Conservation (phyloP, 1,140 invertebrate genomes). For the Drosophila insularis region DNA sequence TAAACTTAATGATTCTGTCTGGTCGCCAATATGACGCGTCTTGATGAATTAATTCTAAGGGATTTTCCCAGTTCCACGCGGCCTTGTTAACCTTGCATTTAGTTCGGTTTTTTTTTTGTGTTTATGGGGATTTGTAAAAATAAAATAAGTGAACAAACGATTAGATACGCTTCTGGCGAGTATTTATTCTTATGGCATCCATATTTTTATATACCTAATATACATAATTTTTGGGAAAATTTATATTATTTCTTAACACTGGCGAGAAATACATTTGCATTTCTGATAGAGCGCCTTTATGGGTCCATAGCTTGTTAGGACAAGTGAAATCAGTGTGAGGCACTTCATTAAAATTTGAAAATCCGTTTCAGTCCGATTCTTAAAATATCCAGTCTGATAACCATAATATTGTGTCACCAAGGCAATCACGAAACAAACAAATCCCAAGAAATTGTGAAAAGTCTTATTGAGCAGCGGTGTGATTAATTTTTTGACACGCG, state of each 20-base stretch:
- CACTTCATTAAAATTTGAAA: constrained; percentile 65
- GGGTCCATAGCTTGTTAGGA: constrained; percentile 64
- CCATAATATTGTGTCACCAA: constrained; percentile 74
- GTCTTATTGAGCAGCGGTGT: constrained; percentile 70
- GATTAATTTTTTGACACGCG: constrained; percentile 58
- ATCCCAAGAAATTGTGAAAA: constrained; percentile 72
- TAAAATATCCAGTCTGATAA: constrained; percentile 76
- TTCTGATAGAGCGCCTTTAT: constrained; percentile 66
- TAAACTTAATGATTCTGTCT: not conserved
- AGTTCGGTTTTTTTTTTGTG: not conserved
- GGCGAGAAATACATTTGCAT: constrained; percentile 42
- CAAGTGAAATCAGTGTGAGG: constrained; percentile 61
- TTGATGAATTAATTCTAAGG: constrained; percentile 3
- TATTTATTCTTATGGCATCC: not conserved
- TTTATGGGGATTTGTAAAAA: constrained; percentile 24
- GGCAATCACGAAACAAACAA: constrained; percentile 69
- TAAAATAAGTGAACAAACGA: constrained; percentile 8
- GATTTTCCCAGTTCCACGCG: constrained; percentile 31
- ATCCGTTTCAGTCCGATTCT: constrained; percentile 38
- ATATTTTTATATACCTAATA: not conserved
- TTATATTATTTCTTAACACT: constrained; percentile 41
- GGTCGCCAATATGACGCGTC: not conserved
- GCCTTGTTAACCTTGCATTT: not conserved
- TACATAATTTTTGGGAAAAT: not conserved
- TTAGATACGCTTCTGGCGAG: constrained; percentile 31